phyloP scores from a whole-genome alignment of 2,888 invertebrate genomes.

The Sphaerophoria taeniata region DNA sequence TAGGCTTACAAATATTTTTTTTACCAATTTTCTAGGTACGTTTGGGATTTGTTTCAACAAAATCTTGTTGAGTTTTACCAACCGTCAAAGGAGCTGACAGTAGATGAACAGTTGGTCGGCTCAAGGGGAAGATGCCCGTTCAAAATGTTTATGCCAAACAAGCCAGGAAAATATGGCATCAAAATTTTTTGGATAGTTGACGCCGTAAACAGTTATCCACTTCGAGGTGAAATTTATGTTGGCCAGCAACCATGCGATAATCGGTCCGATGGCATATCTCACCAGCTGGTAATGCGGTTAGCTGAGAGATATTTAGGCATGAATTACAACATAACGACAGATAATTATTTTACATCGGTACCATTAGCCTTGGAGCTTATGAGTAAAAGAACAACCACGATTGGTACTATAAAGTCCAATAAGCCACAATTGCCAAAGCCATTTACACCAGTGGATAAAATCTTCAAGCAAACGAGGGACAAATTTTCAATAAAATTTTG shows the following conservation, averaged over 20 bases:
- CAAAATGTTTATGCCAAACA: constrained; percentile 76
- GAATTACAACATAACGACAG: constrained; percentile 31
- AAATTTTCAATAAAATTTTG: constrained; percentile 33
- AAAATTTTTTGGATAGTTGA: constrained; percentile 75
- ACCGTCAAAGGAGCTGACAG: constrained; percentile 66
- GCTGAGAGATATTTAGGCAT: not conserved
- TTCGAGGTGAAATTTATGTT: constrained; percentile 19
- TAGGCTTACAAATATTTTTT: not conserved
- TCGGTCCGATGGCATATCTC: constrained; percentile 8
- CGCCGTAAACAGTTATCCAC: constrained; percentile 29
- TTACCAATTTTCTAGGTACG: not conserved
- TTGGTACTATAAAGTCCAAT: not conserved
- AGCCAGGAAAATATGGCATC: constrained; percentile 77
- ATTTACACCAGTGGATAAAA: constrained; percentile 37
- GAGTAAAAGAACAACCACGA: constrained; percentile 36
- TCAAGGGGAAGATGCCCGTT: constrained; percentile 76
- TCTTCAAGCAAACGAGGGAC: not conserved
- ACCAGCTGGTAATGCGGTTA: constrained; percentile 30
- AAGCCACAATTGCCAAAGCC: constrained; percentile 42
- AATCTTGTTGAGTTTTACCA: too few relatives aligned
- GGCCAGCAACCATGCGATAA: too few relatives aligned
- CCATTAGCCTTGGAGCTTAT: constrained; percentile 11
- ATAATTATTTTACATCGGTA: constrained; percentile 26
- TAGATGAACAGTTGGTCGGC: constrained; percentile 76
- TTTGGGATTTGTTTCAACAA: not conserved